Conservation (phyloP, 1,140 invertebrate genomes). For the Episyrphus balteatus region DNA sequence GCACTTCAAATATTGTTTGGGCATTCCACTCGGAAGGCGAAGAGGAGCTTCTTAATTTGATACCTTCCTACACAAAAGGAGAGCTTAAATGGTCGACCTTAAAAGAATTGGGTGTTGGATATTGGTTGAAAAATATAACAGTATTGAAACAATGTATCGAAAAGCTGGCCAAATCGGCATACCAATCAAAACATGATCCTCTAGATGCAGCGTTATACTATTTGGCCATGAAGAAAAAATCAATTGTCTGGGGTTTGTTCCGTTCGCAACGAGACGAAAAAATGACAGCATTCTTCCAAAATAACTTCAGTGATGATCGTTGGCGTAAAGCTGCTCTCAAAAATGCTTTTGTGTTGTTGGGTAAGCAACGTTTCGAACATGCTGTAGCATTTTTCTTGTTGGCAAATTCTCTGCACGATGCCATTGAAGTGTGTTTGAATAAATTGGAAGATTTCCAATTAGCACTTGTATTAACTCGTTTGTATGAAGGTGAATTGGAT, state of each 20-base stretch:
- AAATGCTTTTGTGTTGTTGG: conserved; percentile 92
- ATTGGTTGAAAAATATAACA: conserved; percentile 89
- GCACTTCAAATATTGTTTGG: conserved; percentile 92
- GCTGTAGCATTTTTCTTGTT: conserved; percentile 93
- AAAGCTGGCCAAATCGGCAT: conserved; percentile 85
- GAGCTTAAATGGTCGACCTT: conserved; percentile 84
- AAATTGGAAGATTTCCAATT: conserved; percentile 93
- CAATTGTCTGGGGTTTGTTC: conserved; percentile 90
- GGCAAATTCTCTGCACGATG: conserved; percentile 86
- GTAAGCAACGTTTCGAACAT: conserved; percentile 89
- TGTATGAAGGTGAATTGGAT: conserved; percentile 78
- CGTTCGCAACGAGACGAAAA: conserved; percentile 75
- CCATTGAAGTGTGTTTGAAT: conserved; percentile 79
- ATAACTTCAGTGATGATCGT: conserved; percentile 86
- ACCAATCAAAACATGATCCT: conserved; percentile 83
- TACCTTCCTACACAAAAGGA: conserved; percentile 78
- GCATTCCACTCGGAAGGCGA: conserved; percentile 98
- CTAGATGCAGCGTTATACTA: conserved; percentile 97
- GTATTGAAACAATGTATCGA: conserved; percentile 80
- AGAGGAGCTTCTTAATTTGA: conserved; percentile 83
- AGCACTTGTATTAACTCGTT: conserved; percentile 82
- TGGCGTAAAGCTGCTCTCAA: conserved; percentile 96
- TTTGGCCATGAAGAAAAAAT: conserved; percentile 97
- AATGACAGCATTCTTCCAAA: conserved; percentile 91
- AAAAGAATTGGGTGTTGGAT: conserved; percentile 85